These are phyloP conservation scores for Esox lucius DNA, from an alignment of 2,797 vertebrate species.

Conservation along the genomic window DNA sequence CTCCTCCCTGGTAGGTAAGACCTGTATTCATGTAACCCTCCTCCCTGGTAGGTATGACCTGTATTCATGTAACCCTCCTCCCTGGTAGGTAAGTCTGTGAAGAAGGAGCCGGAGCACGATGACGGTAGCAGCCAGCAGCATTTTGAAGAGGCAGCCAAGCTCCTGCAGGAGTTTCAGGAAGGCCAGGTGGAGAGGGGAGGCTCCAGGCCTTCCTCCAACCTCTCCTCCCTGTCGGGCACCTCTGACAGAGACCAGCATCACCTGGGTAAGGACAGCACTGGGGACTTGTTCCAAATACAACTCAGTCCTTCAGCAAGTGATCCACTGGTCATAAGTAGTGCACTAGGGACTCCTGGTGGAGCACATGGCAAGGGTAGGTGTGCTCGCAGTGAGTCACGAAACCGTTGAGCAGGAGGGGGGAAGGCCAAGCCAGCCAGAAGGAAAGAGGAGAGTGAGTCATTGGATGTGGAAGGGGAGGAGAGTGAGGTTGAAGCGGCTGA, in stretches of 20 bases:
- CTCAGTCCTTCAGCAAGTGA: too few species aligned
- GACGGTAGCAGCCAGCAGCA: constrained; percentile 80
- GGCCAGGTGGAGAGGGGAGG: constrained; percentile 89
- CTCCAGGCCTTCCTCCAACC: constrained; percentile 92
- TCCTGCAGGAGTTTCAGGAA: constrained; percentile 95
- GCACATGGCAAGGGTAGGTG: too few species aligned
- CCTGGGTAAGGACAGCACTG: constrained; percentile 72
- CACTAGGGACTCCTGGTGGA: too few species aligned
- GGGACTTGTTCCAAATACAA: not conserved
- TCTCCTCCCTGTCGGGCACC: constrained; percentile 93
- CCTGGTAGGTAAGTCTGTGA: constrained; percentile 82
- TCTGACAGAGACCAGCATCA: constrained; percentile 96
- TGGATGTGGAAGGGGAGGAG: too few species aligned
- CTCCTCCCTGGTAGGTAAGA: not conserved
- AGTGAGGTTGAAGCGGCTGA: too few species aligned
- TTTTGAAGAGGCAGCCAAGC: constrained; percentile 90
- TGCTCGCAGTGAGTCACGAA: too few species aligned
- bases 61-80: not conserved
- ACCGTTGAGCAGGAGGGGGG: too few species aligned
- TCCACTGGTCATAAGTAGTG: too few species aligned
- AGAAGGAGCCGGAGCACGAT: constrained; percentile 92
- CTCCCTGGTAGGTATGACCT: not conserved
- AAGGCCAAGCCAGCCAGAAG: too few species aligned
- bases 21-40: too few species aligned
- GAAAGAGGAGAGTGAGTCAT: too few species aligned